Evolutionary conservation across 2,797 vertebrate species (phyloP), one percentile per base, ranked within the genome.

Genomic region (Botia kubotai): DNA sequence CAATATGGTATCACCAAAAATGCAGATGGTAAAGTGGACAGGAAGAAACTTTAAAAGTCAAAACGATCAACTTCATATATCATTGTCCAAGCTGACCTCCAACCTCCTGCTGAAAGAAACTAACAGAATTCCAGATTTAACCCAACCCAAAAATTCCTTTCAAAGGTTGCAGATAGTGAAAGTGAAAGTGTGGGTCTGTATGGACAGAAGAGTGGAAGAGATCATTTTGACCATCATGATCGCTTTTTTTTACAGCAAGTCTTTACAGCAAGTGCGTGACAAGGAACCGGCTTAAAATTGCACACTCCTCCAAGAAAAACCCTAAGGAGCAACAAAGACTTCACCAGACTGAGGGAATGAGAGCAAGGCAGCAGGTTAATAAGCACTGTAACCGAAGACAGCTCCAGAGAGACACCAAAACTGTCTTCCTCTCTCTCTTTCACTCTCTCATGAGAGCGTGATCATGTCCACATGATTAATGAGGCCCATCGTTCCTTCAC

Each of bases 381-480:
- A 71, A 82, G 71, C 52, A 74, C 21, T 58, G 52, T 58, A 63
- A 65, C 72, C 46, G 21, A 72, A 80, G 52, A 72, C 55, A 33
- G 63, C 39, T 46, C 66, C 74, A 21, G 26, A 11, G 69, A 80
- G 60, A 72, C 60, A 13, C 67, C 16, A 14, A 8, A n/a, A 77
- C 68, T 46, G 76, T 43, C 55, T 74, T 66, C 50, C 52, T 17
- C n/a, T 77, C 50, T 58, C 65, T 72, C 39, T 26, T 75, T 52
- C 16, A 12, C 43, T 53, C 11, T 36, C 16, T 72, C 76, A 29
- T 33, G 55, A 74, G 65, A 65, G 68, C 33, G 79, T 53, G 52
- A 79, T 71, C 14, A 6, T 69, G 55, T 76, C 36, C 57, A 52
- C 39, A 63, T 83, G 81, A 86, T 74, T 77, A 85, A 83, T 77